Base-by-base conservation (phyloP, 1,140 invertebrate genomes). In the Acyrthosiphon pisum region DNA sequence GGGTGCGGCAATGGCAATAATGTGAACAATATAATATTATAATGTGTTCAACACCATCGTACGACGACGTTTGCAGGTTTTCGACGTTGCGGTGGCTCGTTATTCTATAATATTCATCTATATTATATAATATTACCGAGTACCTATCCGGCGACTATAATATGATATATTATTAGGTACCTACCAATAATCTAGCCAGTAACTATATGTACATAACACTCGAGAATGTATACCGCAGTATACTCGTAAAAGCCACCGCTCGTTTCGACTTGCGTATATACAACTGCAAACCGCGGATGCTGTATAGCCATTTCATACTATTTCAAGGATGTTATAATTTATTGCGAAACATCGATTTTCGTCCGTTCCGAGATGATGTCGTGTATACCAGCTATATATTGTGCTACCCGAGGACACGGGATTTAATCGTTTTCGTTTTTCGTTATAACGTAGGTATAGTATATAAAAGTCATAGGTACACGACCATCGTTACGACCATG, bases 291-390 rank as follows among this genome's bases (percentile, higher is more conserved):
- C 60, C 30, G n/a, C n/a, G 6, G 30, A 30, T n/a, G 60, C n/a
- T 14, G 60, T 68, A 4, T 60, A 20, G 18, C 18, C 20, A 4
- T 50, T 20, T 76, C 4, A 56, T 76, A 76, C 6, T 6, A 76
- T 18, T 76, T 30, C 60, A 76, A 76, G 30, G 60, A 76, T 76
- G 60, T 4, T 76, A n/a, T n/a, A n/a, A 18, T 14, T n/a, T n/a
- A 76, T 76, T 76, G 60, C 60, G n/a, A 76, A 76, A 76, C 60
- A 76, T 76, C n/a, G 60, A 76, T 76, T 76, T 76, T 76, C 60
- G 4, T 76, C 14, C 60, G 30, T 35, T 76, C 60, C n/a, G 60
- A 76, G 60, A 76, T 30, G n/a, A 76, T 76, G 60, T 76, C 60
- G 60, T 76, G 60, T 76, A 56, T 9, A 41, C 41, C 41, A 41